Evolutionary conservation across 2,888 invertebrate species (phyloP).

Genomic region (Polietes domitor): DNA sequence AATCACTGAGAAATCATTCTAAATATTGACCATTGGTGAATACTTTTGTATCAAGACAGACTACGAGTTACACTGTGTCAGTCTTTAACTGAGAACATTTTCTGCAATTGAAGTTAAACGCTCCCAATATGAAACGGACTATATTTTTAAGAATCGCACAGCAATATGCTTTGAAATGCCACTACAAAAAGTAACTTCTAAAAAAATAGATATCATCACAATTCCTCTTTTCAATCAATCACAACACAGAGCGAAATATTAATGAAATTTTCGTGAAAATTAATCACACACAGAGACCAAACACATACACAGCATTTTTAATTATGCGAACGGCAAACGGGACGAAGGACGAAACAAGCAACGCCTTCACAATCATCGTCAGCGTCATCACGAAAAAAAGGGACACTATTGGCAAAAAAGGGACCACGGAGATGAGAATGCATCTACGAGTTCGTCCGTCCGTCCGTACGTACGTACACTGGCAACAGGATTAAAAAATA

Average conservation of each 20-base stretch:
- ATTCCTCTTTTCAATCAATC: conserved; percentile 14
- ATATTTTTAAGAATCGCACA: too few species aligned
- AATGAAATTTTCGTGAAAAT: conserved; percentile 58
- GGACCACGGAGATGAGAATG: conserved; percentile 22
- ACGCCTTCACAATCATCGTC: not conserved
- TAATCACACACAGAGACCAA: conserved; percentile 58
- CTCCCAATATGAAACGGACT: too few species aligned
- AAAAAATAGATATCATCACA: not conserved
- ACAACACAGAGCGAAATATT: conserved; percentile 6
- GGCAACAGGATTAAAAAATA: conserved; percentile 34
- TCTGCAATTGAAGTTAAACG: too few species aligned
- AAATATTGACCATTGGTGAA: too few species aligned
- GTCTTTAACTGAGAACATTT: too few species aligned
- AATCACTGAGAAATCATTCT: too few species aligned
- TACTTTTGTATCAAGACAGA: too few species aligned
- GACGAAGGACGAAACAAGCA: not conserved
- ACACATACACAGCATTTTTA: conserved; percentile 64
- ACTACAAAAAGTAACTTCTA: not conserved
- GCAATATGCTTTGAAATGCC: too few species aligned
- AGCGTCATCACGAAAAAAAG: conserved; percentile 39
- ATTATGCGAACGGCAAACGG: conserved; percentile 62
- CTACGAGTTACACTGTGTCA: too few species aligned
- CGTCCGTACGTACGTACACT: not conserved
- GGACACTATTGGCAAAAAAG: conserved; percentile 54
- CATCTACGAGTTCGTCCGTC: conserved; percentile 26